phyloP scores from a whole-genome alignment of 1,140 invertebrate species.

The Caenorhabditis remanei region DNA sequence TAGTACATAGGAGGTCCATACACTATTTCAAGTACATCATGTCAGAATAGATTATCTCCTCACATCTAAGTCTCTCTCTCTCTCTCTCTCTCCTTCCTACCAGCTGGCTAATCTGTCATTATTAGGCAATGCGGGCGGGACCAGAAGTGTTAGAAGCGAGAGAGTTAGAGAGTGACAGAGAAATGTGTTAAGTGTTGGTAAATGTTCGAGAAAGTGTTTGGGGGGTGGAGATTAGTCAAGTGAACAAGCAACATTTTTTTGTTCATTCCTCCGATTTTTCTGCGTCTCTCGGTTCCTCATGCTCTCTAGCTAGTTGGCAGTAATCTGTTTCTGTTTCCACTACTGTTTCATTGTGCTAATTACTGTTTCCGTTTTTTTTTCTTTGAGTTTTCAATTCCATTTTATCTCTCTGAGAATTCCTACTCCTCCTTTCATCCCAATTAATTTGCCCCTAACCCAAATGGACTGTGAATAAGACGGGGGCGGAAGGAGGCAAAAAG shows the following conservation, averaged over 20 bases:
- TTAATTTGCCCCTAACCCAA: slow-evolving; percentile 1
- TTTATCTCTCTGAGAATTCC: too few species aligned
- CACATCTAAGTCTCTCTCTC: not conserved
- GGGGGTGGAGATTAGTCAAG: not conserved
- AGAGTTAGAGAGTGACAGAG: not conserved
- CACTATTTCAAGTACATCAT: not conserved
- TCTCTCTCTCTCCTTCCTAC: not conserved
- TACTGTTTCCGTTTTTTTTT: too few species aligned
- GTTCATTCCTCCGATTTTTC: not conserved
- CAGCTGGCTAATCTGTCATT: slow-evolving; percentile 55
- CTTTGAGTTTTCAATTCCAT: too few species aligned
- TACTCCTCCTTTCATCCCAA: not conserved
- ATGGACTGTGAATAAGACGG: slow-evolving; percentile 18
- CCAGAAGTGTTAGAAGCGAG: not conserved
- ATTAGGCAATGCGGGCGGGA: slow-evolving; percentile 16
- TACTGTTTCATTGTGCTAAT: too few species aligned
- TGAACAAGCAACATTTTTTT: not conserved
- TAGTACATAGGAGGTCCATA: too few species aligned
- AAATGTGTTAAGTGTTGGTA: slow-evolving; percentile 23
- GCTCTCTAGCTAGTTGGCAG: too few species aligned
- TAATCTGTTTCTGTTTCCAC: too few species aligned
- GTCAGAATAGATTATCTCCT: slow-evolving; percentile 37
- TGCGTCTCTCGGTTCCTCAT: too few species aligned
- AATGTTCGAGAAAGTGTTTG: not conserved
- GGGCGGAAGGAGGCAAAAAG: not conserved